Percentiles rank a stretch among this genome's conserved stretches.
phyloP scores from a whole-genome alignment of 1,140 invertebrate genomes.

The Apis dorsata region DNA sequence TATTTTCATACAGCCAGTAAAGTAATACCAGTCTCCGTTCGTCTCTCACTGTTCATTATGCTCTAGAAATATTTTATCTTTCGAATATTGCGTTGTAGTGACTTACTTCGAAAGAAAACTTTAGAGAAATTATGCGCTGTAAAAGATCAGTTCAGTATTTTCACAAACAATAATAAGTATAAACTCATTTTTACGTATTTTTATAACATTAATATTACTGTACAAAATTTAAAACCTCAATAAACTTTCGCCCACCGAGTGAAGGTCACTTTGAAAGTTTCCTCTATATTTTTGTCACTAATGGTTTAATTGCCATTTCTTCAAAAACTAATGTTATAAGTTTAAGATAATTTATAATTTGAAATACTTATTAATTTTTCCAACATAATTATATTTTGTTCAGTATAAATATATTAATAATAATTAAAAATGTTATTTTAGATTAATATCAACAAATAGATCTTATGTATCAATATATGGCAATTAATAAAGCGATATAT shows the following conservation, averaged over 20 bases:
- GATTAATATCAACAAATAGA: background rate
- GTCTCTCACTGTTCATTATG: constrained; percentile 2
- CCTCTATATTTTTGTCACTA: background rate
- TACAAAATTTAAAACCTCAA: constrained; percentile 12
- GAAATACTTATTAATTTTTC: background rate
- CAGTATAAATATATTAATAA: background rate
- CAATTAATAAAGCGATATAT: constrained; percentile 32
- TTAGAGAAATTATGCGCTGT: background rate
- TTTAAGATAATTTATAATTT: background rate
- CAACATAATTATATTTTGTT: background rate
- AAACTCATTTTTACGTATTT: constrained; percentile 20
- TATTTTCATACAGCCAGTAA: constrained; percentile 15
- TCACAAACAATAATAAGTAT: constrained; percentile 7
- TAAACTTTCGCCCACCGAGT: background rate
- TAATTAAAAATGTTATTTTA: background rate
- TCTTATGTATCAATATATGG: background rate
- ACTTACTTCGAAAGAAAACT: background rate
- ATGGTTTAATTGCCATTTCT: constrained; percentile 9
- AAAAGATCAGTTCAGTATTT: constrained; percentile 25
- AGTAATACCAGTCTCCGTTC: constrained; percentile 14
- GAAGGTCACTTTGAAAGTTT: constrained; percentile 5
- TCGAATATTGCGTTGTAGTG: constrained; percentile 1
- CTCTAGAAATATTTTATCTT: constrained; percentile 16
- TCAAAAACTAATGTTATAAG: background rate
- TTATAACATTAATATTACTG: constrained; percentile 10